A percentile compares a stretch with the other conserved stretches of the same genome.
phyloP scores from a whole-genome alignment of 2,888 invertebrate genomes.

The Rugalucina vietnamica region DNA sequence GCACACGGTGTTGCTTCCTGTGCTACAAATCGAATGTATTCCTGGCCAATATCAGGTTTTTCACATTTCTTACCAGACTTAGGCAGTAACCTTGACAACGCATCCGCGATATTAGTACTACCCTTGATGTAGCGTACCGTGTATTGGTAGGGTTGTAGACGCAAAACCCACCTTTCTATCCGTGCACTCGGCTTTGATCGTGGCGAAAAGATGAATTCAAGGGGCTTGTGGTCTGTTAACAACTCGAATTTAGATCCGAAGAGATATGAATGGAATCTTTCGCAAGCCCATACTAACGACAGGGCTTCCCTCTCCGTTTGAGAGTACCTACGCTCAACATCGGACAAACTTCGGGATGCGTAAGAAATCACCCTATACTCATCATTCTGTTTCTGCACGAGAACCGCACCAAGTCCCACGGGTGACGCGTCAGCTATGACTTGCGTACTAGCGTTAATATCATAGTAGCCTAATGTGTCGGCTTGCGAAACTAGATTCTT shows the following conservation, averaged over 20 bases:
- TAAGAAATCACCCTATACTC: conserved; percentile 40
- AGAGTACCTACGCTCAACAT: conserved; percentile 41
- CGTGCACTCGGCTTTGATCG: conserved; percentile 65
- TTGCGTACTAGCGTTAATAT: conserved; percentile 5
- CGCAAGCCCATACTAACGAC: conserved; percentile 65
- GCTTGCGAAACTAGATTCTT: conserved; percentile 26
- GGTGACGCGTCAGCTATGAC: conserved; percentile 49
- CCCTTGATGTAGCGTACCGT: conserved; percentile 47
- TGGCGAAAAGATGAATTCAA: conserved; percentile 51
- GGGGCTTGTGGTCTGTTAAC: conserved; percentile 65
- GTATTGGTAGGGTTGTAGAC: conserved; percentile 51
- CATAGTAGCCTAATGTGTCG: conserved; percentile 36
- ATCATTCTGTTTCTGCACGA: conserved; percentile 47
- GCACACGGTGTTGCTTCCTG: conserved; percentile 44
- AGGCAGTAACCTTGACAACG: neutral
- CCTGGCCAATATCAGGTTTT: neutral
- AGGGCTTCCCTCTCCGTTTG: conserved; percentile 62
- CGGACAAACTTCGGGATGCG: conserved; percentile 33
- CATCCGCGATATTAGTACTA: conserved; percentile 25
- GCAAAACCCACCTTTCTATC: conserved; percentile 68
- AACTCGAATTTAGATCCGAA: conserved; percentile 60
- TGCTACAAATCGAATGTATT: conserved; percentile 43
- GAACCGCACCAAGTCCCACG: conserved; percentile 47
- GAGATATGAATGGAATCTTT: conserved; percentile 65
- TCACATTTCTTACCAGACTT: neutral